Evolutionary conservation across 2,888 invertebrate species (phyloP).

Genomic region (Phasia obesa): DNA sequence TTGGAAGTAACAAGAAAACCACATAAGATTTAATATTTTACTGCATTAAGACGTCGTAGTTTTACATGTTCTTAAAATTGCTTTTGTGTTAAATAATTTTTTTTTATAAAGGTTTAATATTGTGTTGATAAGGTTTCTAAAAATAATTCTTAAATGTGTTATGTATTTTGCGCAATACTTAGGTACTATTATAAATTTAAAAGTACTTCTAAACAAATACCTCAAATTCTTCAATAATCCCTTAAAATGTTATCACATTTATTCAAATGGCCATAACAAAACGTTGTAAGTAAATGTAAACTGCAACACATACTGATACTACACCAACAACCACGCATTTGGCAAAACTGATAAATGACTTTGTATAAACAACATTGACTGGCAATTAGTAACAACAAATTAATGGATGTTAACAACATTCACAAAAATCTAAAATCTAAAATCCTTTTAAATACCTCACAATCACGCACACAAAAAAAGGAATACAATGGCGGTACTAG

Average conservation of each 20-base stretch:
- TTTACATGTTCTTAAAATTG: too few species aligned
- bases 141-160: background rate
- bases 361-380: conserved; percentile 66
- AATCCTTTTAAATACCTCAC: conserved; percentile 20
- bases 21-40: too few species aligned
- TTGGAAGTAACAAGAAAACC: too few species aligned
- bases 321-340: conserved; percentile 29
- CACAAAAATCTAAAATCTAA: conserved; percentile 25
- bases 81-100: too few species aligned
- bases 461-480: background rate
- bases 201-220: background rate
- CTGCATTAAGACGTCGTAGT: too few species aligned
- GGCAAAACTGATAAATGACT: conserved; percentile 62
- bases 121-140: background rate
- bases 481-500: background rate
- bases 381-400: conserved; percentile 70
- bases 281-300: conserved; percentile 1
- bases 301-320: conserved; percentile 4
- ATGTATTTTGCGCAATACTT: background rate
- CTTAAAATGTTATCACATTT: conserved; percentile 35
- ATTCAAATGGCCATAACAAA: conserved; percentile 9
- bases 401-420: conserved; percentile 63
- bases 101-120: too few species aligned
- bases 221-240: background rate
- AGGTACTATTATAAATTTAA: background rate